Conservation (phyloP, 1,140 invertebrate species). For the Listronotus bonariensis region DNA sequence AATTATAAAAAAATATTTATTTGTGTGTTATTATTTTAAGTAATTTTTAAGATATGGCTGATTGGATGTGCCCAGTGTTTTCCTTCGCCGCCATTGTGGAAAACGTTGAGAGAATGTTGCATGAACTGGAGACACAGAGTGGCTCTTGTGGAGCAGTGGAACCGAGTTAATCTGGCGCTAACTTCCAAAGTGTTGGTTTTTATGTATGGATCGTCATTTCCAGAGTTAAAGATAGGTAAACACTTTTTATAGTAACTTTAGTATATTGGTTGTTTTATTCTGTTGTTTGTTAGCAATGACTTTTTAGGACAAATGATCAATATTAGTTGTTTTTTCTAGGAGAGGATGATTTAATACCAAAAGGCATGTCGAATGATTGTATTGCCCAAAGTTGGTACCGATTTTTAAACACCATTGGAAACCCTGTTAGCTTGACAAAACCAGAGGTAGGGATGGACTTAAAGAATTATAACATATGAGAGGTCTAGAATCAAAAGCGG, state of each 20-base stretch:
- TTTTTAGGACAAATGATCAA: too few species aligned
- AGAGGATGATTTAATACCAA: conserved; percentile 84
- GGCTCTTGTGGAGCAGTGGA: conserved; percentile 93
- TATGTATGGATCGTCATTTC: conserved; percentile 88
- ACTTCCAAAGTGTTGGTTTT: conserved; percentile 82
- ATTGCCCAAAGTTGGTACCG: conserved; percentile 94
- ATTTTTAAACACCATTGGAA: conserved; percentile 89
- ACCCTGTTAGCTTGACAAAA: conserved; percentile 89
- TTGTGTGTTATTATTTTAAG: conserved; percentile 8
- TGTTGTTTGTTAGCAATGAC: too few species aligned
- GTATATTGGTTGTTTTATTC: too few species aligned
- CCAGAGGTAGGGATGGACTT: too few species aligned
- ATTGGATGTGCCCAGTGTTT: conserved; percentile 88
- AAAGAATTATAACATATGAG: too few species aligned
- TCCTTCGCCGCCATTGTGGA: conserved; percentile 93
- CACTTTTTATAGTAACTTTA: too few species aligned
- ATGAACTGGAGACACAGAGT: conserved; percentile 91
- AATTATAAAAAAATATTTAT: too few species aligned
- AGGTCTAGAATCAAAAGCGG: too few species aligned
- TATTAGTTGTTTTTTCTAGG: conserved; percentile 63
- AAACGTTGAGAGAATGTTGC: conserved; percentile 91
- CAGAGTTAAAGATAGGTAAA: conserved; percentile 82
- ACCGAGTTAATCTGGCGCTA: conserved; percentile 87
- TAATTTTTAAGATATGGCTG: conserved; percentile 79
- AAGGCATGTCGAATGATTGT: conserved; percentile 84